Percentiles rank a stretch among this genome's conserved stretches.
Evolutionary conservation across 2,113 vertebrate genomes (phyloP).

Genomic region (Gallinago media): DNA sequence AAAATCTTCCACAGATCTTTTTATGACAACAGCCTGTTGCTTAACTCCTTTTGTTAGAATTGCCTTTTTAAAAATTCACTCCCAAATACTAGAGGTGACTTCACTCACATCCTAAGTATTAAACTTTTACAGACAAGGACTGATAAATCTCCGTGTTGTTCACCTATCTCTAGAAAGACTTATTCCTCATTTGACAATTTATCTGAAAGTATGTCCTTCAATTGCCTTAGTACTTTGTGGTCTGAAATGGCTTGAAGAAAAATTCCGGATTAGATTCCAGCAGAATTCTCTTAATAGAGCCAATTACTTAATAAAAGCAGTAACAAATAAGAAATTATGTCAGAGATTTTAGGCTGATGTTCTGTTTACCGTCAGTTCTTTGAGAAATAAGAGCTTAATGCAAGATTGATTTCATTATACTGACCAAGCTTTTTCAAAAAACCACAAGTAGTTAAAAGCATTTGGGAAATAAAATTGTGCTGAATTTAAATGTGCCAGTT

Average conservation of each 20-base stretch:
- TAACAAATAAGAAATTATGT: conserved; percentile 58
- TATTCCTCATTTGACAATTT: not conserved
- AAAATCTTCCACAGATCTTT: not conserved
- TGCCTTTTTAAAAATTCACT: not conserved
- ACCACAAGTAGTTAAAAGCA: conserved; percentile 63
- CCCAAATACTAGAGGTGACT: not conserved
- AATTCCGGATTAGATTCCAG: conserved; percentile 35
- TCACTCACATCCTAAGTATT: not conserved
- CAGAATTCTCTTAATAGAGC: conserved; percentile 46
- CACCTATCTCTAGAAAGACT: not conserved
- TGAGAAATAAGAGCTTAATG: conserved; percentile 62
- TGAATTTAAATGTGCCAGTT: conserved; percentile 51
- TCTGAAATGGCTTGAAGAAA: conserved; percentile 43
- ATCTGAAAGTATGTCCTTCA: not conserved
- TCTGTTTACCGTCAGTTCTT: conserved; percentile 36
- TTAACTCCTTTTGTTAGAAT: not conserved
- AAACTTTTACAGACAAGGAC: not conserved
- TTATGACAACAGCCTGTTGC: not conserved
- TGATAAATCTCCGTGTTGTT: not conserved
- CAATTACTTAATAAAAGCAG: conserved; percentile 63
- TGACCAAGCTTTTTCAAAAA: conserved; percentile 51
- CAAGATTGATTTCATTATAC: conserved; percentile 65
- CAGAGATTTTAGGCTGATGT: conserved; percentile 50
- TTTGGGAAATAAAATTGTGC: conserved; percentile 55
- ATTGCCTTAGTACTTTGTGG: not conserved